Conservation (phyloP, 2,113 vertebrate species). For the Eclectus roratus region DNA sequence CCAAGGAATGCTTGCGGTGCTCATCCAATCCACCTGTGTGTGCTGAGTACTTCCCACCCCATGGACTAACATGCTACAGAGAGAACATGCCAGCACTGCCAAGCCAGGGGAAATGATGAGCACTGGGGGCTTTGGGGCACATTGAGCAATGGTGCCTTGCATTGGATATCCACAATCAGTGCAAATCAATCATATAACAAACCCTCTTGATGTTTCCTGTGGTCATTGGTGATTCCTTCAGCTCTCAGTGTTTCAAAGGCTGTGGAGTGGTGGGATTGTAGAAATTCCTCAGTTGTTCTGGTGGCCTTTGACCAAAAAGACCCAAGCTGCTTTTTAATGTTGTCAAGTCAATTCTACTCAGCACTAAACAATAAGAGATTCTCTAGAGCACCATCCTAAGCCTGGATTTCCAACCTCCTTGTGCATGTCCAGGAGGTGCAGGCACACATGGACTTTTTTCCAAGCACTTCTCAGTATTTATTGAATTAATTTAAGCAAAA, state of each 20-base stretch:
- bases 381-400: not conserved
- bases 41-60: not conserved
- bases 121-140: not conserved
- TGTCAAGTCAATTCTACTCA: not conserved
- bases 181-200: not conserved
- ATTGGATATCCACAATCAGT: not conserved
- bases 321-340: not conserved
- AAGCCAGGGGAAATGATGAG: not conserved
- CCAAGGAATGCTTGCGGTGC: not conserved
- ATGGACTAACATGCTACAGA: not conserved
- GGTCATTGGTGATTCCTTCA: accelerated
- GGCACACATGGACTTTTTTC: not conserved
- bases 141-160: not conserved
- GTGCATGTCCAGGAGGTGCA: accelerated
- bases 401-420: not conserved
- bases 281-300: not conserved
- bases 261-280: not conserved
- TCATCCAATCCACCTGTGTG: not conserved
- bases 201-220: not conserved
- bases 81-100: not conserved
- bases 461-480: not conserved
- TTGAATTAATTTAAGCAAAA: not conserved
- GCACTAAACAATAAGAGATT: not conserved
- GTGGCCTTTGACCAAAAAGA: not conserved
- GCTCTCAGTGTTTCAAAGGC: not conserved